A percentile compares a stretch with the other conserved stretches of the same genome.
phyloP scores from a whole-genome alignment of 2,888 invertebrate species.

The Lathronympha strigana region DNA sequence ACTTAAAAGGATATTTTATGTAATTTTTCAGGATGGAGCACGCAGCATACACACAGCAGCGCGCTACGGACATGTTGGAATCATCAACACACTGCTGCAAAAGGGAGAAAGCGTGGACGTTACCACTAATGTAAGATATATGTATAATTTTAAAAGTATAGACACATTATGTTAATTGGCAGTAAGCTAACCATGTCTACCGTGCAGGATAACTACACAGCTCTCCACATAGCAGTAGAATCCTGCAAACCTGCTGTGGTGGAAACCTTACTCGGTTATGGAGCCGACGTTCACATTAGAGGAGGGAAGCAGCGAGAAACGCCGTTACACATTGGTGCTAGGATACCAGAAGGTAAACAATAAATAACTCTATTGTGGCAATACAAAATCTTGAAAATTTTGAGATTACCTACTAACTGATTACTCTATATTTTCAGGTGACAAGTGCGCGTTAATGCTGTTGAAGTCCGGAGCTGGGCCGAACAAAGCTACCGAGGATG shows the following conservation, averaged over 20 bases:
- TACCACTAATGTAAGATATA: constrained; percentile 92
- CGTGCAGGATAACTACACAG: constrained; percentile 97
- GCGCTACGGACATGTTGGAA: constrained; percentile 97
- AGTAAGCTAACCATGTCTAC: constrained; percentile 28
- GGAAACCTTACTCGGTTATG: constrained; percentile 97
- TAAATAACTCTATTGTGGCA: too few species aligned
- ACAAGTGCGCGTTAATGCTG: constrained; percentile 96
- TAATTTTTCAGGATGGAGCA: constrained; percentile 90
- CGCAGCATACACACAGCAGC: constrained; percentile 99
- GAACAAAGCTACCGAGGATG: constrained; percentile 97
- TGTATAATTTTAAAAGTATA: background rate
- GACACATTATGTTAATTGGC: background rate
- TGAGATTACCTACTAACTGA: background rate
- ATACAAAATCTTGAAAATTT: too few species aligned
- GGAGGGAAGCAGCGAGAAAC: constrained; percentile 96
- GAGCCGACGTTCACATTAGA: constrained; percentile 98
- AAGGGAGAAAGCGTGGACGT: constrained; percentile 99
- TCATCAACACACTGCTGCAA: constrained; percentile 97
- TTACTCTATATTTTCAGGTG: constrained; percentile 56
- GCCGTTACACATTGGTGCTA: constrained; percentile 98
- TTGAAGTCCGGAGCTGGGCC: constrained; percentile 99
- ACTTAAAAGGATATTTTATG: background rate
- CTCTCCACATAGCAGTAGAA: constrained; percentile 98
- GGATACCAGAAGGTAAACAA: constrained; percentile 88
- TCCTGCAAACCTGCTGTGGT: constrained; percentile 97